Evolutionary conservation across 2,113 vertebrate genomes (phyloP), one percentile per base, ranked within the genome.

Genomic region (Phyllostomus discolor): DNA sequence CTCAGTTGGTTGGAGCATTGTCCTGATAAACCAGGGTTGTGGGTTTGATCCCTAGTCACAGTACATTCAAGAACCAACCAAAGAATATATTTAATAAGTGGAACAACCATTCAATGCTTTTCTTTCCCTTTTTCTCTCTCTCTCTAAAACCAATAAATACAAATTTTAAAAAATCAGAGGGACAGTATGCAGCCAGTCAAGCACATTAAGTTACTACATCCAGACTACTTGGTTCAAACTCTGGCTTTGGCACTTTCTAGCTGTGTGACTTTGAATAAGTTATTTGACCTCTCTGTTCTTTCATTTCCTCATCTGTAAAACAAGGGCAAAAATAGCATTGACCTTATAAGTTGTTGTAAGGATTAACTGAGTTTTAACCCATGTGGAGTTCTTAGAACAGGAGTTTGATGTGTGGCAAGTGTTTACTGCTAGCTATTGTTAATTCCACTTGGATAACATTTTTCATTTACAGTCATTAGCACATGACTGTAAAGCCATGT

Each of bases 381-480:
- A 35, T 17, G 9, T 38, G 35, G 26, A 28, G 17, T 88, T 72
- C 69, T 89, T 78, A 94, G 70, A 89, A 91, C n/a, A 24, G 87
- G 54, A 12, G 50, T 38, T 38, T 48, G 41, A 10, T n/a, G 67
- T 17, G 15, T 73, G 19, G 33, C 43, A 87, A 88, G 70, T 52
- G 3, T 66, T 82, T 59, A 20, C 73, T 82, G 48, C 43, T 57
- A 79, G n/a, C 5, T 78, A 19, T 85, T 69, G 62, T 85, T 81
- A 88, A 70, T 80, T 66, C 54, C 35, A 50, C 15, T 86, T 83
- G 19, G 15, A 46, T 72, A 64, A 82, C 4, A 88, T 48, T 62
- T 94, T 91, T 88, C 70, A 72, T 84, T 87, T 94, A 91, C 17
- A 85, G 46, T 81, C 78, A 46, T 54, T 67, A 91, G 54, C 87